Conservation (phyloP, 1,140 invertebrate genomes). For the Hypsibius dujardini region DNA sequence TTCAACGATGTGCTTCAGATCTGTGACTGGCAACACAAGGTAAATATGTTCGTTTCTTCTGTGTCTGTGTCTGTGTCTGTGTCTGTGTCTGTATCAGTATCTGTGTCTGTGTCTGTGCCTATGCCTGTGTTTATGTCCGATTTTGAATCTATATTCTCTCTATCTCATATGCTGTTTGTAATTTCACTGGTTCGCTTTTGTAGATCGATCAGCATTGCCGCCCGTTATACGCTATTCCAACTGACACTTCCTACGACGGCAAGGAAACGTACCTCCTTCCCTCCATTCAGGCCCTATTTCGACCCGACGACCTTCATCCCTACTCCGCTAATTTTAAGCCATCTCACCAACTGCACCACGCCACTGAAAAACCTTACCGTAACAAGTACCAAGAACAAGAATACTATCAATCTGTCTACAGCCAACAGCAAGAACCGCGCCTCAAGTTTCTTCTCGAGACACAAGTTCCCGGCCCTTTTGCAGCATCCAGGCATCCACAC, state of each 20-base stretch:
- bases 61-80: no score
- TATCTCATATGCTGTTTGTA: no score
- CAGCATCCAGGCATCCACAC: no score
- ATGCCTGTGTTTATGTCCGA: no score
- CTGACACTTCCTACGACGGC: not conserved
- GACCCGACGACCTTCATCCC: not conserved
- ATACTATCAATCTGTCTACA: not conserved
- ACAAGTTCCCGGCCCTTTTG: no score
- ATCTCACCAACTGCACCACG: not conserved
- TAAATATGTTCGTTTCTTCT: not conserved
- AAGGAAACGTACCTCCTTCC: not conserved
- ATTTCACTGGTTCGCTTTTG: not conserved
- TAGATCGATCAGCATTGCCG: not conserved
- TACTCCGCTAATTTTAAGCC: not conserved
- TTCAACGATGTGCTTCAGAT: slow-evolving; percentile 3
- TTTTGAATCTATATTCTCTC: no score
- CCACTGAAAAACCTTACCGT: slow-evolving; percentile 2
- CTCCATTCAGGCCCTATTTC: not conserved
- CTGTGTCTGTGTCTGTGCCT: no score
- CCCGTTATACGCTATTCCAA: not conserved
- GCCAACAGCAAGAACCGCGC: not conserved
- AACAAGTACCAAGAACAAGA: slow-evolving; percentile 15
- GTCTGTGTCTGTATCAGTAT: no score
- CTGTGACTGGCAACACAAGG: slow-evolving; percentile 11
- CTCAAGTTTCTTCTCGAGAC: not conserved